A percentile compares a stretch with the other conserved stretches of the same genome.
phyloP scores from a whole-genome alignment of 1,140 invertebrate genomes.

The Ridgeia piscesae region DNA sequence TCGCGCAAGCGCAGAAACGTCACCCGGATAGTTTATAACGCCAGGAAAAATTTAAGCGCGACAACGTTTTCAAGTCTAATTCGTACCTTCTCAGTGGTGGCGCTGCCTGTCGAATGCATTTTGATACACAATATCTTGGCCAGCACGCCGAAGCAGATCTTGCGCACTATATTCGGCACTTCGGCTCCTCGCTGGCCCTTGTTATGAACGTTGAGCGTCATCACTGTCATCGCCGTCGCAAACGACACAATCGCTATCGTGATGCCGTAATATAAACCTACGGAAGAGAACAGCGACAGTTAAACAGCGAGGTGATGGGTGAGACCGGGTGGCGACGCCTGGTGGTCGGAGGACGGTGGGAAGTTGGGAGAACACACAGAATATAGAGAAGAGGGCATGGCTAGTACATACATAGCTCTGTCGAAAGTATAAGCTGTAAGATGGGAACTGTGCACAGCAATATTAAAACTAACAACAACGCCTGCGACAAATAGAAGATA shows the following conservation, averaged over 20 bases:
- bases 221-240: conserved; percentile 77
- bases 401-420: background rate
- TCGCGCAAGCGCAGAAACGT: no score
- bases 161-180: conserved; percentile 71
- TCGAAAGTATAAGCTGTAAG: background rate
- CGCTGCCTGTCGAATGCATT: background rate
- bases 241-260: conserved; percentile 88
- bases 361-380: background rate
- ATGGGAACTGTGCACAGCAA: background rate
- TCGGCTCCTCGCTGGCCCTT: conserved; percentile 77
- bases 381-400: background rate
- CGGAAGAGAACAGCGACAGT: background rate
- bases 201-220: conserved; percentile 79
- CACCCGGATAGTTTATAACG: no score
- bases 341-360: background rate
- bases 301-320: background rate
- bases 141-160: conserved; percentile 66
- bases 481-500: no score
- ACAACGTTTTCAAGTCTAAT: no score
- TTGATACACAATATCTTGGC: conserved; percentile 41
- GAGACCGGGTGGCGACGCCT: background rate
- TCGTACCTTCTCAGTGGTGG: background rate
- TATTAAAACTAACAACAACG: background rate
- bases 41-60: no score
- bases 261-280: conserved; percentile 87